These are phyloP conservation scores for Yasuhikotakia modesta DNA, from an alignment of 2,797 vertebrate genomes.

Conservation along the genomic window DNA sequence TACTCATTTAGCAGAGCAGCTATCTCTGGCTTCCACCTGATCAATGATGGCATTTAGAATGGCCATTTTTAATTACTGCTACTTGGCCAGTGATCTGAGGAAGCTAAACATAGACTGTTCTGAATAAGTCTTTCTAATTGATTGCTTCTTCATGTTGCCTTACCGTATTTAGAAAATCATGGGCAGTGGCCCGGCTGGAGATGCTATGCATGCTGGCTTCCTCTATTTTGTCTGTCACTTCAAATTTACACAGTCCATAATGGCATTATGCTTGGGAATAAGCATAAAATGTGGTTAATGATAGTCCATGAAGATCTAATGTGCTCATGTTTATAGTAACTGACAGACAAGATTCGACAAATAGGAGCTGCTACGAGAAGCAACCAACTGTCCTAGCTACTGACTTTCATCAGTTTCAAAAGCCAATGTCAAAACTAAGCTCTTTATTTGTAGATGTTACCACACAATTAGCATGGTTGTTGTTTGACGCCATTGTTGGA, in stretches of 20 bases:
- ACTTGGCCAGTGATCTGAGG: slow-evolving; percentile 30
- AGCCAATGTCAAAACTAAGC: not conserved
- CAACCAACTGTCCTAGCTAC: not conserved
- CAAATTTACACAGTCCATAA: slow-evolving; percentile 1
- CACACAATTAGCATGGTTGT: not conserved
- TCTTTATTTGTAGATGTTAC: not conserved
- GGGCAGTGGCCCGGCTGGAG: not conserved
- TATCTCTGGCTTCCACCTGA: slow-evolving; percentile 30
- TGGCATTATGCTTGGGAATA: slow-evolving; percentile 1
- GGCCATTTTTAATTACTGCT: slow-evolving; percentile 33
- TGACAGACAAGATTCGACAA: not conserved
- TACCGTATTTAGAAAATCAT: not conserved
- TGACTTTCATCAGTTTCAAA: not conserved
- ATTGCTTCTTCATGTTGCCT: slow-evolving; percentile 36
- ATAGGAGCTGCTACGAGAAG: not conserved
- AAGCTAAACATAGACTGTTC: not conserved
- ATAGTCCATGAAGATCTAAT: not conserved
- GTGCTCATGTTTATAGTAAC: slow-evolving; percentile 5
- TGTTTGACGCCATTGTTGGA: not conserved
- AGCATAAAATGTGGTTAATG: not conserved
- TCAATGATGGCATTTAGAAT: slow-evolving; percentile 36
- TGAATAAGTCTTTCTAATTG: slow-evolving; percentile 26
- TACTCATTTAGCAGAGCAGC: not conserved
- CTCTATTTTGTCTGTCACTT: slow-evolving; percentile 1
- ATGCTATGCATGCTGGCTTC: not conserved